Evolutionary conservation across 2,888 invertebrate species (phyloP).

Genomic region (Lasiommata megera): DNA sequence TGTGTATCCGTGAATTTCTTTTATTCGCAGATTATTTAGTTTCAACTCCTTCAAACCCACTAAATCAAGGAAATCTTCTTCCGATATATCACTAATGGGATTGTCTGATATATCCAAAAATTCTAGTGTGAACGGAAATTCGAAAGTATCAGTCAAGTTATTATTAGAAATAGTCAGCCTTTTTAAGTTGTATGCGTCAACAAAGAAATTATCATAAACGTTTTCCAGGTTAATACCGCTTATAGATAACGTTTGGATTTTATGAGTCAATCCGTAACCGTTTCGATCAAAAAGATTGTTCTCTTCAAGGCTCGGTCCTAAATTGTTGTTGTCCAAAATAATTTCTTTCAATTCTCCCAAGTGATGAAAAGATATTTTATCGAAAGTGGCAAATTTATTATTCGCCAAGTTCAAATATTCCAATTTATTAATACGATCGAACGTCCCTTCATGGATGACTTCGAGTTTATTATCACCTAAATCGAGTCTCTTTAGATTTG

Average conservation of each 20-base stretch:
- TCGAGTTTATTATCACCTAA: slow-evolving; percentile 63
- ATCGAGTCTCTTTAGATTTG: slow-evolving; percentile 60
- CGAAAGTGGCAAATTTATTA: slow-evolving; percentile 63
- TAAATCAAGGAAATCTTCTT: slow-evolving; percentile 72
- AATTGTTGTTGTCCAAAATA: slow-evolving; percentile 64
- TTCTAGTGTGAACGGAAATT: slow-evolving; percentile 78
- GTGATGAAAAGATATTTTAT: slow-evolving; percentile 59
- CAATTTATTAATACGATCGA: slow-evolving; percentile 58
- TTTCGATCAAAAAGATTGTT: slow-evolving; percentile 60
- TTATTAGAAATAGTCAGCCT: slow-evolving; percentile 77
- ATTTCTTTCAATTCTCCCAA: slow-evolving; percentile 62
- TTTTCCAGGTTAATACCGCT: slow-evolving; percentile 50
- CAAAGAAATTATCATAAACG: slow-evolving; percentile 65
- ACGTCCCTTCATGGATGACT: slow-evolving; percentile 57
- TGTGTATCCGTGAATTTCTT: slow-evolving; percentile 74
- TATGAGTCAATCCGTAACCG: slow-evolving; percentile 61
- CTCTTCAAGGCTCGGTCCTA: slow-evolving; percentile 55
- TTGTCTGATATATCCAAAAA: slow-evolving; percentile 84
- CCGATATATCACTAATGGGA: slow-evolving; percentile 69
- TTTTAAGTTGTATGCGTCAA: slow-evolving; percentile 67
- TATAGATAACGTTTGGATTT: slow-evolving; percentile 56
- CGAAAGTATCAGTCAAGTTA: slow-evolving; percentile 75
- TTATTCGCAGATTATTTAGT: slow-evolving; percentile 80
- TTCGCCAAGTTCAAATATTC: slow-evolving; percentile 67
- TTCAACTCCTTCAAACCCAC: slow-evolving; percentile 76